Percentiles rank a stretch among this genome's conserved stretches.
These are phyloP conservation scores for Helicolenus hilgendorfi DNA, from an alignment of 2,797 vertebrate genomes.

Conservation along the genomic window DNA sequence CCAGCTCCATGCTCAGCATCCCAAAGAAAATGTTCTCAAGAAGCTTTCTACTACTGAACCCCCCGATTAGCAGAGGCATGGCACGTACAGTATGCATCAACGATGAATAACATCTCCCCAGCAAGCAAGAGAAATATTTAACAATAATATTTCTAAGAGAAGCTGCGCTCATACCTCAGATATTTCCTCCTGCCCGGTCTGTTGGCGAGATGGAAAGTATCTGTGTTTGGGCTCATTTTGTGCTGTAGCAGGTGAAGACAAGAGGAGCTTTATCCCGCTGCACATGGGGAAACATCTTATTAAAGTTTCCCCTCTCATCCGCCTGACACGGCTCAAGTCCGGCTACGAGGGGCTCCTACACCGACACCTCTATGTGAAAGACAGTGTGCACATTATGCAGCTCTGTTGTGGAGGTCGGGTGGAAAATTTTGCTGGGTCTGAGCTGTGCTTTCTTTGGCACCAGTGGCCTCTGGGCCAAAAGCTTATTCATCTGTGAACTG, in stretches of 20 bases:
- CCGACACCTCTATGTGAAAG: constrained; percentile 65
- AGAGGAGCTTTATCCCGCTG: constrained; percentile 63
- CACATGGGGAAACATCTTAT: constrained; percentile 75
- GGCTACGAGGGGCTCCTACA: constrained; percentile 65
- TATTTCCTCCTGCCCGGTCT: constrained; percentile 47
- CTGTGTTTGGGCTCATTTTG: constrained; percentile 37
- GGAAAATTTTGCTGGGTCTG: constrained; percentile 83
- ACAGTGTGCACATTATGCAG: constrained; percentile 84
- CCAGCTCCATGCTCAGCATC: constrained; percentile 55
- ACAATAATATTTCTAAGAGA: constrained; percentile 68
- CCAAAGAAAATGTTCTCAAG: constrained; percentile 78
- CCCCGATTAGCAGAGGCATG: constrained; percentile 35
- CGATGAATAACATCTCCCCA: constrained; percentile 45
- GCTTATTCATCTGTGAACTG: constrained; percentile 85
- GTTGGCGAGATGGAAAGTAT: constrained; percentile 20
- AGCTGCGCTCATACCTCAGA: constrained; percentile 37
- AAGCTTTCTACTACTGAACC: constrained; percentile 30
- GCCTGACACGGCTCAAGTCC: constrained; percentile 37
- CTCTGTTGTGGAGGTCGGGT: constrained; percentile 67
- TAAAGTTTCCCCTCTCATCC: constrained; percentile 71
- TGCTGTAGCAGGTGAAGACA: constrained; percentile 59
- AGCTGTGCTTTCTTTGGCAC: constrained; percentile 89
- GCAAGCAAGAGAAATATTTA: constrained; percentile 65
- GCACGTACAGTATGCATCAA: constrained; percentile 17
- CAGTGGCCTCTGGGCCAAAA: constrained; percentile 68